Evolutionary conservation across 2,888 invertebrate genomes (phyloP).

Genomic region (Ischnus inquisitorius): DNA sequence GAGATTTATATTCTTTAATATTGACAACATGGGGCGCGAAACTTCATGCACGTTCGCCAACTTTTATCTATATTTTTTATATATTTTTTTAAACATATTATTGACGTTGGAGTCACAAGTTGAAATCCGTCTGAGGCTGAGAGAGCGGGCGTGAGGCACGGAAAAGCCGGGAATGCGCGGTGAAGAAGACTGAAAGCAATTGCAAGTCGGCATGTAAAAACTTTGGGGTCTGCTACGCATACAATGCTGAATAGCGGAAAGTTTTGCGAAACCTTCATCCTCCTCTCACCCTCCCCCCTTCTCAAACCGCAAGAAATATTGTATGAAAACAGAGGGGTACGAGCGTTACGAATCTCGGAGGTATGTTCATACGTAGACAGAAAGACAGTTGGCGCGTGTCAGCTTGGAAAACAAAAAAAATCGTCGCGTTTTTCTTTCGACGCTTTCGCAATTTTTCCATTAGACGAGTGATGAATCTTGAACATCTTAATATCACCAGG

Average conservation of each 20-base stretch:
- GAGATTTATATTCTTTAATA: background rate
- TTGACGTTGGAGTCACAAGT: background rate
- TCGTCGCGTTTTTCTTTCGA: constrained; percentile 65
- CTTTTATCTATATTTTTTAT: constrained; percentile 6
- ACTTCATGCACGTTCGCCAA: background rate
- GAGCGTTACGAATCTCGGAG: constrained; percentile 39
- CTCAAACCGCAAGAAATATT: constrained; percentile 43
- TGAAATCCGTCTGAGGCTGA: background rate
- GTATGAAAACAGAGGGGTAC: constrained; percentile 55
- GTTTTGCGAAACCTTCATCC: constrained; percentile 50
- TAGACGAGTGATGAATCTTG: constrained; percentile 11
- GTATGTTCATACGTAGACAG: constrained; percentile 25
- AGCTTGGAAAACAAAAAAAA: constrained; percentile 67
- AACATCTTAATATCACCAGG: constrained; percentile 55
- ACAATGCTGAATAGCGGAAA: constrained; percentile 59
- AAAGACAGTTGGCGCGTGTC: constrained; percentile 70
- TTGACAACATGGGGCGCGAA: background rate
- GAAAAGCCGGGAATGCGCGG: constrained; percentile 20
- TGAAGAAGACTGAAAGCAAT: constrained; percentile 39
- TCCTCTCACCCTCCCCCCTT: background rate
- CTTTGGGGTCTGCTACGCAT: constrained; percentile 64
- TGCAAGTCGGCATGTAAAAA: constrained; percentile 67
- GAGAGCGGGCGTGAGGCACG: constrained; percentile 15
- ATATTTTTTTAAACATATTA: constrained; percentile 3
- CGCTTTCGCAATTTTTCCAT: constrained; percentile 54